Evolutionary conservation across 2,113 vertebrate species (phyloP).

Genomic region (Ptychochromis oligacanthus): DNA sequence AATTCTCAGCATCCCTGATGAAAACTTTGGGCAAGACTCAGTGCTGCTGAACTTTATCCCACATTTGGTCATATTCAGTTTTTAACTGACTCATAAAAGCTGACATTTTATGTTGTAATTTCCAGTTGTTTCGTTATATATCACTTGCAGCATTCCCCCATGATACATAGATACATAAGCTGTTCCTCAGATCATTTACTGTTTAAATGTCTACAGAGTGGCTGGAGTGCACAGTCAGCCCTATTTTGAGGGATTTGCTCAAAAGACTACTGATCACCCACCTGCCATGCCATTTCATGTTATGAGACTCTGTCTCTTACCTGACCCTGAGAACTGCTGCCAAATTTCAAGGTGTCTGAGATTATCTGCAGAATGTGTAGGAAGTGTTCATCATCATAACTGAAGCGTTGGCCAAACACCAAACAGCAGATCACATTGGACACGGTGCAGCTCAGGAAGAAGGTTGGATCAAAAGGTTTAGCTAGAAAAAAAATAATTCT

Average conservation of each 20-base stretch:
- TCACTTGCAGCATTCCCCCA: not conserved
- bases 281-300: not conserved
- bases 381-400: slow-evolving; percentile 76
- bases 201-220: not conserved
- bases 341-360: slow-evolving; percentile 24
- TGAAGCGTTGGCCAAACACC: slow-evolving; percentile 81
- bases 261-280: not conserved
- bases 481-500: slow-evolving; percentile 49
- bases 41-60: not conserved
- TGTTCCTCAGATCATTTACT: accelerated
- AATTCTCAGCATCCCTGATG: too few species aligned
- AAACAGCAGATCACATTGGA: slow-evolving; percentile 84
- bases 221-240: not conserved
- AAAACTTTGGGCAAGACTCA: not conserved
- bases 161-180: not conserved
- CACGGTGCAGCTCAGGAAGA: slow-evolving; percentile 71
- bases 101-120: not conserved
- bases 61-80: not conserved
- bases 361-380: slow-evolving; percentile 69
- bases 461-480: slow-evolving; percentile 69
- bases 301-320: slow-evolving; percentile 18
- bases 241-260: not conserved
- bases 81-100: not conserved
- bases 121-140: not conserved
- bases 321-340: slow-evolving; percentile 64